Evolutionary conservation across 2,888 invertebrate species (phyloP).

Genomic region (Buathra laborator): DNA sequence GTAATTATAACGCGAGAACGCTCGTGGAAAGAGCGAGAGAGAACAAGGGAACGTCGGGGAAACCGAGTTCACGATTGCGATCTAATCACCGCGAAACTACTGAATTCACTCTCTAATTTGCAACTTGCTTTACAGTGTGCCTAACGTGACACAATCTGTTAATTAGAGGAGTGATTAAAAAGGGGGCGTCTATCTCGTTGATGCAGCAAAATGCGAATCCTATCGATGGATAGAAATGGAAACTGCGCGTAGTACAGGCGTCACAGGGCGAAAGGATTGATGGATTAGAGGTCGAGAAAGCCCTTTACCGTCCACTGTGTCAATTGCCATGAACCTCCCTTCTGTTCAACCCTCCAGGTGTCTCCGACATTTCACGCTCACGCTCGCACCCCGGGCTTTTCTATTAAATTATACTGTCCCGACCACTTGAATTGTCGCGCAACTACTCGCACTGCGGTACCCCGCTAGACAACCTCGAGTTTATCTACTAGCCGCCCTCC

Average conservation of each 20-base stretch:
- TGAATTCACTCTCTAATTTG: slow-evolving; percentile 67
- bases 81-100: slow-evolving; percentile 65
- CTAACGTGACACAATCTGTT: slow-evolving; percentile 48
- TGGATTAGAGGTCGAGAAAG: slow-evolving; percentile 18
- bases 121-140: slow-evolving; percentile 23
- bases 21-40: neutral
- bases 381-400: slow-evolving; percentile 14
- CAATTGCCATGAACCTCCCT: slow-evolving; percentile 23
- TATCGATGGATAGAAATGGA: slow-evolving; percentile 1
- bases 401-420: slow-evolving; percentile 59
- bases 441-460: slow-evolving; percentile 22
- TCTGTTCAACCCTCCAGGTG: slow-evolving; percentile 1
- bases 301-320: neutral
- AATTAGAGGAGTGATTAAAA: slow-evolving; percentile 59
- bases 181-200: neutral
- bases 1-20: slow-evolving; percentile 58
- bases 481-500: slow-evolving; percentile 34
- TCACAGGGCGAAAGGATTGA: neutral
- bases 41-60: slow-evolving; percentile 6
- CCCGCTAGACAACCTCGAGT: slow-evolving; percentile 36
- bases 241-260: neutral
- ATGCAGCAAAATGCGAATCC: neutral
- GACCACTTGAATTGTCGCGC: slow-evolving; percentile 53
- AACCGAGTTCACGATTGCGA: slow-evolving; percentile 55
- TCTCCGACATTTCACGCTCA: slow-evolving; percentile 43